phyloP scores from a whole-genome alignment of 2,113 vertebrate species.

The Microtus oregoni region DNA sequence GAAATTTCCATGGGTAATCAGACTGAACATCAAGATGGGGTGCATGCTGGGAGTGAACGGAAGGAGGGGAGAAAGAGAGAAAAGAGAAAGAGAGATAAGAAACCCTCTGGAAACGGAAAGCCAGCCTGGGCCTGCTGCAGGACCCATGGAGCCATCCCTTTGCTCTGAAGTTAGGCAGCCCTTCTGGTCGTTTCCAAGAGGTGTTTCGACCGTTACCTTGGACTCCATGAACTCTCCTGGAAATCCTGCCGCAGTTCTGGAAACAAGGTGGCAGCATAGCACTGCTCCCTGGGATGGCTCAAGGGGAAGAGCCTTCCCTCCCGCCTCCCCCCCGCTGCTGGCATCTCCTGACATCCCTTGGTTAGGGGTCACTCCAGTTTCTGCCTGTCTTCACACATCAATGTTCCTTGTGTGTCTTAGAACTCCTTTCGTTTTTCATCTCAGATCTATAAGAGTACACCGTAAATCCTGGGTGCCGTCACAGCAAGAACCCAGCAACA shows the following conservation, averaged over 20 bases:
- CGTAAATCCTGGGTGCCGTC: not conserved
- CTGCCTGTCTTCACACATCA: not conserved
- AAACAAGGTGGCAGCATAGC: not conserved
- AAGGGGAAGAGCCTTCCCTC: no score
- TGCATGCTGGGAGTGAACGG: constrained; percentile 41
- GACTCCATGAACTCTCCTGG: not conserved
- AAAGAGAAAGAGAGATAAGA: not conserved
- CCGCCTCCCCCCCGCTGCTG: not conserved
- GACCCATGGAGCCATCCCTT: constrained; percentile 59
- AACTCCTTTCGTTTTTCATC: not conserved
- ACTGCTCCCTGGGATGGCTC: not conserved
- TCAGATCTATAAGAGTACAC: not conserved
- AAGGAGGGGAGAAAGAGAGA: not conserved
- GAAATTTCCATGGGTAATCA: constrained; percentile 72
- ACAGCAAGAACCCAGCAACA: not conserved
- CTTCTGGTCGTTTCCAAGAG: not conserved
- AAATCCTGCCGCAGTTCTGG: not conserved
- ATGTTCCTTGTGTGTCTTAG: not conserved
- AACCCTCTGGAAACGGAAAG: not conserved
- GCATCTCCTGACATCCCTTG: not conserved
- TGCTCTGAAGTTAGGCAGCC: constrained; percentile 41
- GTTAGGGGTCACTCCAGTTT: not conserved
- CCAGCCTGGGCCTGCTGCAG: not conserved
- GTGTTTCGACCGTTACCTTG: not conserved
- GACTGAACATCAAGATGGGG: constrained; percentile 51